Evolutionary conservation across 2,888 invertebrate species (phyloP).

Genomic region (Microdon myrmicae): DNA sequence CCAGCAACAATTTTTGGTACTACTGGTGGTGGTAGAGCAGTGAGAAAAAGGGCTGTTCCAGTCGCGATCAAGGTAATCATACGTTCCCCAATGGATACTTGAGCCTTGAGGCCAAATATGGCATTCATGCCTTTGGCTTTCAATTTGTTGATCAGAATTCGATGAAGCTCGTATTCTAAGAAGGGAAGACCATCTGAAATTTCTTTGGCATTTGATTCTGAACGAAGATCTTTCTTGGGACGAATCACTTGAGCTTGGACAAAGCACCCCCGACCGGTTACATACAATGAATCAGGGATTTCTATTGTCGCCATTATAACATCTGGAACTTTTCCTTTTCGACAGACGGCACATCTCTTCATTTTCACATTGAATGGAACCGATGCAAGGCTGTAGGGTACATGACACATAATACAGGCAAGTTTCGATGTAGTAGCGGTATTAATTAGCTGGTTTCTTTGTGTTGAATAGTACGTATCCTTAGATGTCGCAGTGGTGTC

Average conservation of each 20-base stretch:
- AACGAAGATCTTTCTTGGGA: conserved; percentile 79
- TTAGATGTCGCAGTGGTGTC: conserved; percentile 43
- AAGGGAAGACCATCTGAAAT: conserved; percentile 95
- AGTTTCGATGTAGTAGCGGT: conserved; percentile 26
- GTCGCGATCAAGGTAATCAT: conserved; percentile 89
- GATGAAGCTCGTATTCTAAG: conserved; percentile 94
- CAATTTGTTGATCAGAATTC: conserved; percentile 88
- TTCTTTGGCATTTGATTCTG: conserved; percentile 90
- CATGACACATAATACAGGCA: conserved; percentile 73
- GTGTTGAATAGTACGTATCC: conserved; percentile 55
- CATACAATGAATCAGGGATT: conserved; percentile 79
- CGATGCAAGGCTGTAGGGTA: conserved; percentile 81
- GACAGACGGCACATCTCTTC: conserved; percentile 78
- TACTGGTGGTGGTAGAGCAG: conserved; percentile 80
- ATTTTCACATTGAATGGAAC: conserved; percentile 80
- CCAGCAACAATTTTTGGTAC: conserved; percentile 78
- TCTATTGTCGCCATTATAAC: conserved; percentile 90
- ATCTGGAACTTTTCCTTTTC: conserved; percentile 87
- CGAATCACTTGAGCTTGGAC: conserved; percentile 82
- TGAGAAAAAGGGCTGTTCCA: conserved; percentile 84
- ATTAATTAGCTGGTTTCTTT: conserved; percentile 23
- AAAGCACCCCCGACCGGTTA: conserved; percentile 76
- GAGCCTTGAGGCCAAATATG: conserved; percentile 85
- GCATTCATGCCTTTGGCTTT: conserved; percentile 96
- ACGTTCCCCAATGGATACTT: conserved; percentile 86